Evolutionary conservation across 2,797 vertebrate genomes (phyloP).

Genomic region (Peromyscus melanophrys): DNA sequence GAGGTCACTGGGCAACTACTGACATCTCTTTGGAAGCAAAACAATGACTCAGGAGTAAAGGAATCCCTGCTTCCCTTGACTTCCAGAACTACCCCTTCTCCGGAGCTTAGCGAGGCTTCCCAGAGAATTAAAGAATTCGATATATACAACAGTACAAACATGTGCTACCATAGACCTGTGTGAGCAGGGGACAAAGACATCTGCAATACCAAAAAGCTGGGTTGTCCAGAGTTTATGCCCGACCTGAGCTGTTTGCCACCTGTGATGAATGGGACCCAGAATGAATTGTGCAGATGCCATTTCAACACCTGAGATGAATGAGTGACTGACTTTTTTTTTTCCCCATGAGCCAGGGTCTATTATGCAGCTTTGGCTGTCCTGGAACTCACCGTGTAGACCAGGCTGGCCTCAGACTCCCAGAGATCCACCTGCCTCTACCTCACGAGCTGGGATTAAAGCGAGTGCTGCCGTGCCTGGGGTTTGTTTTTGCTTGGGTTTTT

Average conservation of each 20-base stretch:
- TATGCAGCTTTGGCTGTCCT: background rate
- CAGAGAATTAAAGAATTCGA: background rate
- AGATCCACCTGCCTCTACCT: background rate
- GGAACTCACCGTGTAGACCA: background rate
- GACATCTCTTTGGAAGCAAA: slow-evolving; percentile 79
- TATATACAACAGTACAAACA: too few species aligned
- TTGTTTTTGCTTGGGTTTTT: background rate
- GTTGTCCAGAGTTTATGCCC: background rate
- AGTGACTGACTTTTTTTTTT: background rate
- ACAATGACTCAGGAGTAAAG: slow-evolving; percentile 73
- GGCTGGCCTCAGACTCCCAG: background rate
- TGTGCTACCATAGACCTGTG: background rate
- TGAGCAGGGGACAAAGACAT: background rate
- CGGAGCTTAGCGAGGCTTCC: background rate
- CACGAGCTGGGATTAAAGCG: background rate
- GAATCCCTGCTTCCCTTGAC: slow-evolving; percentile 68
- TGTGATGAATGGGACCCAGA: background rate
- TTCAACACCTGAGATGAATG: background rate
- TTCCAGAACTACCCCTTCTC: background rate
- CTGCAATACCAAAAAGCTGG: background rate
- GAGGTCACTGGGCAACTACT: slow-evolving; percentile 79
- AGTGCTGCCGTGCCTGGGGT: background rate
- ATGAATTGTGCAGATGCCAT: too few species aligned
- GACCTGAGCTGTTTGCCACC: background rate
- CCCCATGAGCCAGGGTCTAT: background rate